Percentiles rank a stretch among this genome's conserved stretches.
These are phyloP conservation scores for Aporrectodea caliginosa DNA, from an alignment of 1,140 invertebrate genomes.

Conservation along the genomic window DNA sequence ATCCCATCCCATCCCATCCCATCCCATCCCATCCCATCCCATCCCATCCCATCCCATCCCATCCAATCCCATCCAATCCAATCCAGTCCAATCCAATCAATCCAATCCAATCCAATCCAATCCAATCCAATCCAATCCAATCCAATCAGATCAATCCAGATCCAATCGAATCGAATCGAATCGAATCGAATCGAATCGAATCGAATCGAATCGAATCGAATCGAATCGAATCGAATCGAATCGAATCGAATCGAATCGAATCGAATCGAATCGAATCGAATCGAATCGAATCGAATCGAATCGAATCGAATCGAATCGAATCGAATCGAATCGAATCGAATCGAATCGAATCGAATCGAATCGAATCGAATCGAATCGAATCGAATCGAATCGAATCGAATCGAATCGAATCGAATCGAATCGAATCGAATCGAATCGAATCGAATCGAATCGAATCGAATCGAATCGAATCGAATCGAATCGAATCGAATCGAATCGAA, in stretches of 20 bases:
- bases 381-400: slow-evolving; percentile 7
- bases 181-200: slow-evolving; percentile 29
- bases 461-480: slow-evolving; percentile 8
- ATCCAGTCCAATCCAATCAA: too few relatives aligned
- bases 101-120: too few relatives aligned
- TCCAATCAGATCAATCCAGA: too few relatives aligned
- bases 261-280: slow-evolving; percentile 33
- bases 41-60: too few relatives aligned
- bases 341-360: slow-evolving; percentile 9
- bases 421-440: slow-evolving; percentile 7
- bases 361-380: background rate
- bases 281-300: slow-evolving; percentile 34
- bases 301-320: slow-evolving; percentile 13
- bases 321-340: slow-evolving; percentile 33
- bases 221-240: slow-evolving; percentile 36
- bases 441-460: slow-evolving; percentile 7
- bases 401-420: slow-evolving; percentile 4
- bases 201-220: slow-evolving; percentile 35
- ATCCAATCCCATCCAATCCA: too few relatives aligned
- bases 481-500: slow-evolving; percentile 11
- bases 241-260: slow-evolving; percentile 38
- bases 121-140: background rate
- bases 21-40: too few relatives aligned
- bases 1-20: too few relatives aligned
- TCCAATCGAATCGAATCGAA: slow-evolving; percentile 31